Evolutionary conservation across 2,888 invertebrate genomes (phyloP).

Genomic region (Cataglyphis cursor): DNA sequence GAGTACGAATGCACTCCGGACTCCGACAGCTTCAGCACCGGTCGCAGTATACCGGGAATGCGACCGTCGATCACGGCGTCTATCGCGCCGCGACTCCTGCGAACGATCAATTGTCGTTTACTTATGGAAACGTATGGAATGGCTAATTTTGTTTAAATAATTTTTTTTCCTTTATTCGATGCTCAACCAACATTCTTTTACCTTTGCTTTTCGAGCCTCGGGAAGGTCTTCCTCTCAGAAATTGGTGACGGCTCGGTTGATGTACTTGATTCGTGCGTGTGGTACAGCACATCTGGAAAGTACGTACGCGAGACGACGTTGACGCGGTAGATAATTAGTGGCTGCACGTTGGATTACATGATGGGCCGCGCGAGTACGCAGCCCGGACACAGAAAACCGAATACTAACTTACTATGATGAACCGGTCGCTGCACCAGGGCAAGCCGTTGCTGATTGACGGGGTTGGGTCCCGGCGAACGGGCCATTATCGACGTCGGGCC

Average conservation of each 20-base stretch:
- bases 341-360: conserved; percentile 64
- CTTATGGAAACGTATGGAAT: background rate
- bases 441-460: conserved; percentile 86
- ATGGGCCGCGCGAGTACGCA: conserved; percentile 64
- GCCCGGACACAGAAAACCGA: conserved; percentile 85
- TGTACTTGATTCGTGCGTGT: conserved; percentile 88
- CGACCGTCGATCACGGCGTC: conserved; percentile 82
- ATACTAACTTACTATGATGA: conserved; percentile 90
- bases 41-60: conserved; percentile 77
- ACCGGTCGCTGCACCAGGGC: conserved; percentile 87
- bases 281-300: conserved; percentile 86
- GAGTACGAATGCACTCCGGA: conserved; percentile 82
- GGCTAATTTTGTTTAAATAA: background rate
- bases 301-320: conserved; percentile 72
- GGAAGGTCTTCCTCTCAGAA: conserved; percentile 87
- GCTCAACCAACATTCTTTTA: conserved; percentile 58
- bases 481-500: conserved; percentile 84
- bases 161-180: background rate
- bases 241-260: conserved; percentile 88
- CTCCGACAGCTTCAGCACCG: conserved; percentile 82
- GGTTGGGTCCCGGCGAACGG: conserved; percentile 85
- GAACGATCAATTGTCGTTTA: background rate
- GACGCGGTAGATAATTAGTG: conserved; percentile 73
- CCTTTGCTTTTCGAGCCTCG: conserved; percentile 85
- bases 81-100: conserved; percentile 83